Evolutionary conservation across 1,140 invertebrate genomes (phyloP).

Genomic region (Tribolium castaneum): DNA sequence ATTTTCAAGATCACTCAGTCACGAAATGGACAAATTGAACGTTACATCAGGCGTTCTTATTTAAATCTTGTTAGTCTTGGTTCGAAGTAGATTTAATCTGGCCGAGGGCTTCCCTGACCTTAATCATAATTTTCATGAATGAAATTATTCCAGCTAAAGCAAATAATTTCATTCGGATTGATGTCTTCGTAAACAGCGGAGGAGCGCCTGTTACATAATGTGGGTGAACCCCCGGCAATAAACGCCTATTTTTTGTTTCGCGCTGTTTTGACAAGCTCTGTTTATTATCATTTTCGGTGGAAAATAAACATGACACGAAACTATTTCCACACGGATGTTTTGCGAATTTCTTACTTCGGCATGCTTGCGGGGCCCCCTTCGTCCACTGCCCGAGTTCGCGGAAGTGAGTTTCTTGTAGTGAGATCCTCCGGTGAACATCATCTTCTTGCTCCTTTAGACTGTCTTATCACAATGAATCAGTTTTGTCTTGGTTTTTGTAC

Average conservation of each 20-base stretch:
- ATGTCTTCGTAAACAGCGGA: neutral
- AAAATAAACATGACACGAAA: conserved; percentile 11
- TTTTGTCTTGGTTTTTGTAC: conserved; percentile 24
- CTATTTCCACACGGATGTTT: neutral
- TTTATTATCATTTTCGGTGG: neutral
- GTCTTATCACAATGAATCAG: neutral
- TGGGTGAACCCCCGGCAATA: no score
- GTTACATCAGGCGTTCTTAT: neutral
- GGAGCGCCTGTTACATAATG: no score
- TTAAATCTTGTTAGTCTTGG: conserved; percentile 11
- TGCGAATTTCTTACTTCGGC: neutral
- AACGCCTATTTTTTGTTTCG: no score
- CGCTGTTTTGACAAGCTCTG: neutral
- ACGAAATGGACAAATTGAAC: neutral
- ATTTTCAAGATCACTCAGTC: neutral
- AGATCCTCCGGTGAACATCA: conserved; percentile 70
- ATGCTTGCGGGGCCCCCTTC: conserved; percentile 33
- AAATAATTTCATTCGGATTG: conserved; percentile 10
- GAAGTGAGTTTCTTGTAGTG: conserved; percentile 66
- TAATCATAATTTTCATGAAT: neutral
- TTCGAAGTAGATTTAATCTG: neutral
- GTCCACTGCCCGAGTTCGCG: conserved; percentile 52
- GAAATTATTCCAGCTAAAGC: neutral
- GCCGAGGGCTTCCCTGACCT: neutral
- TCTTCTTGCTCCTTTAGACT: conserved; percentile 60